phyloP scores from a whole-genome alignment of 2,113 vertebrate genomes.

The Brachyistius frenatus region DNA sequence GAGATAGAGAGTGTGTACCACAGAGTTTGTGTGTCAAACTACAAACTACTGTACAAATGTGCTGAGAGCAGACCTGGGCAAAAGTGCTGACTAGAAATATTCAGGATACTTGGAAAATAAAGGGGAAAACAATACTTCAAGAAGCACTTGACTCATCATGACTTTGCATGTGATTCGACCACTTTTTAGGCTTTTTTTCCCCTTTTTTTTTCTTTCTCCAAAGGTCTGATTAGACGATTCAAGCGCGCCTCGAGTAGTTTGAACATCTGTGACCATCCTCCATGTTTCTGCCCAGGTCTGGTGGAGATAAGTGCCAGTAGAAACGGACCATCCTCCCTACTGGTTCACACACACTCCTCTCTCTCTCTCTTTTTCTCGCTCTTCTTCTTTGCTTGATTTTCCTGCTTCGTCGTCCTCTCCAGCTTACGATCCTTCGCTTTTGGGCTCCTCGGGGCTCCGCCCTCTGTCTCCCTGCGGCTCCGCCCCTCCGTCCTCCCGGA shows the following conservation, averaged over 20 bases:
- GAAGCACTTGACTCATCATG: conserved; percentile 57
- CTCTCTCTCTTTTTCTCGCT: conserved; percentile 31
- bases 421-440: conserved; percentile 73
- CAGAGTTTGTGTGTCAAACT: conserved; percentile 72
- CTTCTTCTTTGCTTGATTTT: conserved; percentile 29
- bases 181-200: conserved; percentile 57
- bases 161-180: conserved; percentile 48
- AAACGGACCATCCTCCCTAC: conserved; percentile 28
- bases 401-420: conserved; percentile 45
- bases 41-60: conserved; percentile 76
- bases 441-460: conserved; percentile 76
- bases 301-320: conserved; percentile 54
- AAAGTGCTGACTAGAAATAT: conserved; percentile 39
- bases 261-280: conserved; percentile 39
- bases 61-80: conserved; percentile 75
- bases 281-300: conserved; percentile 65
- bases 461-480: conserved; percentile 72
- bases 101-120: conserved; percentile 34
- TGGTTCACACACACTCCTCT: conserved; percentile 59
- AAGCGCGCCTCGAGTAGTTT: conserved; percentile 51
- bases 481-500: conserved; percentile 64
- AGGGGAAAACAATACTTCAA: conserved; percentile 21
- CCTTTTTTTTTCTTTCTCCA: background rate
- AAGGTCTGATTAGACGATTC: conserved; percentile 52
- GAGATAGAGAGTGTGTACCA: conserved; percentile 65